Evolutionary conservation across 2,113 vertebrate species (phyloP).

Genomic region (Ginglymostoma cirratum): DNA sequence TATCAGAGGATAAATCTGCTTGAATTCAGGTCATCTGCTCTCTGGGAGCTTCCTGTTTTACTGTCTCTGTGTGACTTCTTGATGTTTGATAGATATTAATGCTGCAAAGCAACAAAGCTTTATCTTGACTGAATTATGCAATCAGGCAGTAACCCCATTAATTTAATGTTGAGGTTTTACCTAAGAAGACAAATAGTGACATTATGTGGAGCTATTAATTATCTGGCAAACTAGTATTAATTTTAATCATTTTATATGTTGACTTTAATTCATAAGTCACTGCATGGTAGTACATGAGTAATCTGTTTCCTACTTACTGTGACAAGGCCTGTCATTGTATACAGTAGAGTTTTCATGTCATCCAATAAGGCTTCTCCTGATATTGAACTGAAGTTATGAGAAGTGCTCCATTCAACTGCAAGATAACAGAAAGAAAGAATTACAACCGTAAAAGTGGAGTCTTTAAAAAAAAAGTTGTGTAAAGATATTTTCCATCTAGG

Average conservation of each 20-base stretch:
- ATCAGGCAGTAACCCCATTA: slow-evolving; percentile 47
- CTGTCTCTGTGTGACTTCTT: background rate
- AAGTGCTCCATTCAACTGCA: slow-evolving; percentile 77
- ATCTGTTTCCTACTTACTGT: slow-evolving; percentile 58
- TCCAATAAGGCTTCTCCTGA: slow-evolving; percentile 69
- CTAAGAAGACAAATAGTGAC: slow-evolving; percentile 38
- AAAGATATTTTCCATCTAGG: background rate
- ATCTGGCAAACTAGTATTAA: slow-evolving; percentile 21
- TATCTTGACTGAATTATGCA: background rate
- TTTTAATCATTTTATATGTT: slow-evolving; percentile 40
- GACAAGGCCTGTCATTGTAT: slow-evolving; percentile 67
- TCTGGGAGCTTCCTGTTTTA: background rate
- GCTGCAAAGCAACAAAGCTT: background rate
- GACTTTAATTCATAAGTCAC: slow-evolving; percentile 43
- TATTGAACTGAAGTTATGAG: slow-evolving; percentile 57
- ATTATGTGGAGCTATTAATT: slow-evolving; percentile 39
- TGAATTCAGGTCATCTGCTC: background rate
- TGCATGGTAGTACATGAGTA: background rate
- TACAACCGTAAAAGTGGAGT: background rate
- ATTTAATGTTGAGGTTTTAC: slow-evolving; percentile 42
- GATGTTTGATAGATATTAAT: background rate
- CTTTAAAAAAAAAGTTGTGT: background rate
- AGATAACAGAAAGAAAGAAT: slow-evolving; percentile 35
- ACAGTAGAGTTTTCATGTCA: slow-evolving; percentile 63
- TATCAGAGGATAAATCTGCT: background rate